Evolutionary conservation across 2,797 vertebrate genomes (phyloP).

Genomic region (Odontamblyopus rebecca): DNA sequence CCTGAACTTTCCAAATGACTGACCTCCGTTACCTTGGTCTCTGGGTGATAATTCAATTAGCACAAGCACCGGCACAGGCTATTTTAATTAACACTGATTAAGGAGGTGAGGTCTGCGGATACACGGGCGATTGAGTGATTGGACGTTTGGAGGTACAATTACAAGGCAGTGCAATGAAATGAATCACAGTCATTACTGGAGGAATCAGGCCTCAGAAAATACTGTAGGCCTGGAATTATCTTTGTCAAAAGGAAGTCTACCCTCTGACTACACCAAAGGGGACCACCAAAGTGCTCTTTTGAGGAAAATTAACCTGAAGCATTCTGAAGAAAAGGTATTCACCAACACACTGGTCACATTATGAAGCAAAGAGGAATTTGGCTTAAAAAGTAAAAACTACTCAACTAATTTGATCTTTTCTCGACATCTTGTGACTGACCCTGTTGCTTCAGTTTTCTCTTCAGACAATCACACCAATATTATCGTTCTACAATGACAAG

Average conservation of each 20-base stretch:
- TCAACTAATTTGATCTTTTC: not conserved
- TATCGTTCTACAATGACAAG: not conserved
- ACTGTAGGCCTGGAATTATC: slow-evolving; percentile 23
- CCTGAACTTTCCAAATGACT: slow-evolving; percentile 22
- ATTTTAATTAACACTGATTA: slow-evolving; percentile 67
- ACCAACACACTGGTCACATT: not conserved
- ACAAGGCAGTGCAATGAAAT: slow-evolving; percentile 18
- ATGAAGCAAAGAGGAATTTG: not conserved
- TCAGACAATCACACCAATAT: not conserved
- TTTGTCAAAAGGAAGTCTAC: not conserved
- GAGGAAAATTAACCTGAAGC: not conserved
- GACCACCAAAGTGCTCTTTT: not conserved
- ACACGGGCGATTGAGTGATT: slow-evolving; percentile 51
- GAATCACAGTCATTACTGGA: slow-evolving; percentile 31
- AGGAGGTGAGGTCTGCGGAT: slow-evolving; percentile 54
- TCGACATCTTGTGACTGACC: too few relatives aligned
- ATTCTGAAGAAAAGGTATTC: not conserved
- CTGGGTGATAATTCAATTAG: slow-evolving; percentile 54
- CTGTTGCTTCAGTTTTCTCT: not conserved
- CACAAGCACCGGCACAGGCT: slow-evolving; percentile 36
- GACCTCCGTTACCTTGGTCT: slow-evolving; percentile 51
- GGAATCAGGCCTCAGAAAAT: slow-evolving; percentile 8
- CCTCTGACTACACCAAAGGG: not conserved
- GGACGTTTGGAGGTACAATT: slow-evolving; percentile 50
- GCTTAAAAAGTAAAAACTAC: not conserved